phyloP scores from a whole-genome alignment of 2,888 invertebrate species.

The Allolobophora icterica region DNA sequence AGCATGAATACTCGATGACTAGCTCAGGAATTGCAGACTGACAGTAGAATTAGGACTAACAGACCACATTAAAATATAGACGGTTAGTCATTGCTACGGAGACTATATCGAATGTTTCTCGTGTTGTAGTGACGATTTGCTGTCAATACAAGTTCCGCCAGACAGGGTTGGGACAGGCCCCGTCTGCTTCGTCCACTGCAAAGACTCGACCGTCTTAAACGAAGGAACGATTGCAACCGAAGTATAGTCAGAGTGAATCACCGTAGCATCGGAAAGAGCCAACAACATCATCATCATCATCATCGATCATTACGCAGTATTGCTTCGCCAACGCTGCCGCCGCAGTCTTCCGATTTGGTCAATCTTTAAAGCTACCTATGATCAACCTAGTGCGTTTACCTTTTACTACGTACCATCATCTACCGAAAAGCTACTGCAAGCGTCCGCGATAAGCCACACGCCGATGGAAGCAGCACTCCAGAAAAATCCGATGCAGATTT shows the following conservation, averaged over 20 bases:
- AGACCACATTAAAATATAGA: no score
- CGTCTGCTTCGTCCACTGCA: neutral
- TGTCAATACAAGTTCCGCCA: neutral
- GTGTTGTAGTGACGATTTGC: neutral
- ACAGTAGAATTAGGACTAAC: no score
- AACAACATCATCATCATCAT: no score
- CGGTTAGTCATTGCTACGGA: no score
- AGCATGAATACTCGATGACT: no score
- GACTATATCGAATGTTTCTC: neutral
- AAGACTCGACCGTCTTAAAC: neutral
- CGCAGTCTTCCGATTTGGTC: neutral
- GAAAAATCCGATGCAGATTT: neutral
- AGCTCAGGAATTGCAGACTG: no score
- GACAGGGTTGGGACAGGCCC: neutral
- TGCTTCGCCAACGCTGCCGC: neutral
- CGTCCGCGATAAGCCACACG: neutral
- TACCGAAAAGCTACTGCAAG: neutral
- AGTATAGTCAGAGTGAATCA: neutral
- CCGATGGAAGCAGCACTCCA: neutral
- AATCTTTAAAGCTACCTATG: neutral
- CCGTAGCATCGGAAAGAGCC: neutral
- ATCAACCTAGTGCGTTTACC: neutral
- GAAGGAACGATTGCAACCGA: constrained; percentile 26
- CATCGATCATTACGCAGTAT: neutral
- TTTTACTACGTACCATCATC: neutral